phyloP scores from a whole-genome alignment of 23 tunicate genomes.

The Pegea sp. region DNA sequence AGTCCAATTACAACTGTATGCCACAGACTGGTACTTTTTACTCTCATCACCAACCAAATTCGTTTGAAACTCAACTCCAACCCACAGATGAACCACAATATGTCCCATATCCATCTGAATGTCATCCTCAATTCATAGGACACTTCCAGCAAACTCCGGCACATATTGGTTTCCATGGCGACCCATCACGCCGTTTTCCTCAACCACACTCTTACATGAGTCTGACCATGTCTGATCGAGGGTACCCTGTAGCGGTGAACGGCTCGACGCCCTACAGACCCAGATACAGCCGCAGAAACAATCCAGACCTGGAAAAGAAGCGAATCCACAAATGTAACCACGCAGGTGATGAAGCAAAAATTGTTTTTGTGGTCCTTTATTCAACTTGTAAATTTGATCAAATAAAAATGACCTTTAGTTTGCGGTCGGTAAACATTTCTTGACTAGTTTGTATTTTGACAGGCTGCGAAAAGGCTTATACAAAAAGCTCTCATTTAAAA shows the following conservation, averaged over 20 bases:
- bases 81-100: not conserved
- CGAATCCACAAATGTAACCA: conserved; percentile 87
- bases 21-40: too few species aligned
- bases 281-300: conserved; percentile 79
- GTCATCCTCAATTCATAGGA: not conserved
- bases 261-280: conserved; percentile 83
- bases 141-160: not conserved
- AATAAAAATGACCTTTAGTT: too few species aligned
- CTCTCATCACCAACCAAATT: too few species aligned
- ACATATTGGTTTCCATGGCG: conserved; percentile 2
- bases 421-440: not conserved
- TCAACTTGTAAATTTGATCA: too few species aligned
- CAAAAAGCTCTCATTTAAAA: conserved; percentile 84
- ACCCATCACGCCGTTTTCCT: too few species aligned
- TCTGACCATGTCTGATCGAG: conserved; percentile 26
- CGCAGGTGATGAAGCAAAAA: conserved; percentile 24
- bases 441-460: not conserved
- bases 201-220: conserved; percentile 17
- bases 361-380: too few species aligned
- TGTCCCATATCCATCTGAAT: conserved; percentile 4
- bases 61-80: too few species aligned
- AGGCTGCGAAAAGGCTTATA: conserved; percentile 95
- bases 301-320: conserved; percentile 89
- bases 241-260: not conserved
- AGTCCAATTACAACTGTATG: too few species aligned